phyloP scores from a whole-genome alignment of 1,140 invertebrate species.

The Aethina tumida region DNA sequence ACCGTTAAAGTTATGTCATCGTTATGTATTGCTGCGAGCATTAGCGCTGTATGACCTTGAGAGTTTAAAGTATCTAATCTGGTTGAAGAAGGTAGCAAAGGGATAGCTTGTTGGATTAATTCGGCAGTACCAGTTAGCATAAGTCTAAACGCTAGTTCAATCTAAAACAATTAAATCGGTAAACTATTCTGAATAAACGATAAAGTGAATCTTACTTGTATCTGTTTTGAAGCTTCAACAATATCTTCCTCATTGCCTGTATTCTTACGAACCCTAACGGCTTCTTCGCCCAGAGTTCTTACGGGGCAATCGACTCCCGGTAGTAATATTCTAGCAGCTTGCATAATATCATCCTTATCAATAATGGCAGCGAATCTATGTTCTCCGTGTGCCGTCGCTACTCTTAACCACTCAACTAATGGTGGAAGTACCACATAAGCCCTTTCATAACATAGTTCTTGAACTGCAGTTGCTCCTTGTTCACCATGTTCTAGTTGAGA shows the following conservation, averaged over 20 bases:
- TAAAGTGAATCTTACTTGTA: slow-evolving; percentile 41
- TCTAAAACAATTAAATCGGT: slow-evolving; percentile 21
- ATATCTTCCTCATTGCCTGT: slow-evolving; percentile 32
- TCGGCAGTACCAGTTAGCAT: slow-evolving; percentile 65
- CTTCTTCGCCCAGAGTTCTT: slow-evolving; percentile 50
- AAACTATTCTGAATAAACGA: not conserved
- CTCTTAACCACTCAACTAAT: slow-evolving; percentile 77
- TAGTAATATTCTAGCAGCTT: slow-evolving; percentile 72
- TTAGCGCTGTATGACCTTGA: slow-evolving; percentile 67
- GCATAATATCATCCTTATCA: slow-evolving; percentile 80
- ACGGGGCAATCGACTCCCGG: slow-evolving; percentile 84
- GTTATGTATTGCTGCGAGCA: slow-evolving; percentile 68
- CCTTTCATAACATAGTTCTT: slow-evolving; percentile 75
- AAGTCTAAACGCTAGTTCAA: slow-evolving; percentile 72
- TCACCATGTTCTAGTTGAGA: slow-evolving; percentile 58
- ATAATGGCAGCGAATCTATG: slow-evolving; percentile 66
- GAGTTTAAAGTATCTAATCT: slow-evolving; percentile 67
- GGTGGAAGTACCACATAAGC: slow-evolving; percentile 81
- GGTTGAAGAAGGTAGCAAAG: slow-evolving; percentile 62
- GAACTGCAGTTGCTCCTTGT: slow-evolving; percentile 24
- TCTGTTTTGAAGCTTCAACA: slow-evolving; percentile 32
- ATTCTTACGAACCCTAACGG: slow-evolving; percentile 32
- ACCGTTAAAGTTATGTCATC: slow-evolving; percentile 64
- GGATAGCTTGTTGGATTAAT: slow-evolving; percentile 64
- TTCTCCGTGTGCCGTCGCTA: slow-evolving; percentile 70